Evolutionary conservation across 2,888 invertebrate species (phyloP).

Genomic region (Oscheius sp.): DNA sequence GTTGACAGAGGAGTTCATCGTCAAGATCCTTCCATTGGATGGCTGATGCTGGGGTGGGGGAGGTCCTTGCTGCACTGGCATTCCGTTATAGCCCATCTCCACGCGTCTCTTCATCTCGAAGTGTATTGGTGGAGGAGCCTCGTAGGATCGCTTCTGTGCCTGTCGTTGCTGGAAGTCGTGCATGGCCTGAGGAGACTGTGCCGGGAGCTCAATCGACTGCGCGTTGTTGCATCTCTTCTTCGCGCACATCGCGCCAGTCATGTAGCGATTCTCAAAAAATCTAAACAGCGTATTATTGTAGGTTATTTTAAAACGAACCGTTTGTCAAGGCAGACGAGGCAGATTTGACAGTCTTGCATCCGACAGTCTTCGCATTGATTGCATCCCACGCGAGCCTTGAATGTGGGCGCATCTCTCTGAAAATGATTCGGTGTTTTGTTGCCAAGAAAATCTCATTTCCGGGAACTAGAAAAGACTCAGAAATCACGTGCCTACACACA

Average conservation of each 20-base stretch:
- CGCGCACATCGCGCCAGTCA: constrained; percentile 73
- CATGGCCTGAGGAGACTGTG: constrained; percentile 38
- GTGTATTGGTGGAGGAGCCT: constrained; percentile 47
- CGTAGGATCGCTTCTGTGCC: constrained; percentile 58
- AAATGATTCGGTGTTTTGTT: constrained; percentile 23
- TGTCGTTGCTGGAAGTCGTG: constrained; percentile 47
- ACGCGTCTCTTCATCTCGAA: constrained; percentile 59
- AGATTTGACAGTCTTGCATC: constrained; percentile 71
- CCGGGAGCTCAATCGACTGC: constrained; percentile 62
- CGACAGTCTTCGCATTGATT: constrained; percentile 72
- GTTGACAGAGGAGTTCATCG: constrained; percentile 38
- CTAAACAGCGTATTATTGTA: constrained; percentile 41
- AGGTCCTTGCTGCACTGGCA: constrained; percentile 38
- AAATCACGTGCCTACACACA: too few relatives aligned
- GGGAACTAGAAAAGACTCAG: too few relatives aligned
- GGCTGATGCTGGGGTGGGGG: constrained; percentile 39
- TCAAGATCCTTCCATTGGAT: constrained; percentile 30
- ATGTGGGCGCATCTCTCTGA: constrained; percentile 72
- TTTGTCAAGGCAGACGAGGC: constrained; percentile 72
- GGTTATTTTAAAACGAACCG: constrained; percentile 39
- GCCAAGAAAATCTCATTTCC: too few relatives aligned
- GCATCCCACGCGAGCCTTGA: constrained; percentile 72
- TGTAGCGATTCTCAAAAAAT: constrained; percentile 72
- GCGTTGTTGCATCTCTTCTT: constrained; percentile 73
- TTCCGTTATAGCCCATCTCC: constrained; percentile 51